Base-by-base conservation (phyloP, 2,888 invertebrate species). In the Bellardia bayeri region DNA sequence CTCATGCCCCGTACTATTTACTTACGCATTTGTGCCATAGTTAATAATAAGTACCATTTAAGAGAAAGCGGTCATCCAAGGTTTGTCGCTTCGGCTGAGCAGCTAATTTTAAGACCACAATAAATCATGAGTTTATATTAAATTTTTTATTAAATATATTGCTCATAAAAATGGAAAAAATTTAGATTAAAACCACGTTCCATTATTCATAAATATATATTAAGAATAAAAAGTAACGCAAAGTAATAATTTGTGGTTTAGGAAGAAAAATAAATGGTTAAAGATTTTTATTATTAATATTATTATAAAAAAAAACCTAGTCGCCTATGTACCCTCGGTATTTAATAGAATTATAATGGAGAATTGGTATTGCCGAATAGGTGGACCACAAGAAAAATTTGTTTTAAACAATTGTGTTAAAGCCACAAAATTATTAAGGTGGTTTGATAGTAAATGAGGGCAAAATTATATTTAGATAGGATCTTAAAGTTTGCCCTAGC, bases 131-230 rank as follows among this genome's bases (percentile, higher is more conserved):
- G 71, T 40, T 40, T 58, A 42, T 45, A 68, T 56, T 64, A 56
- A 80, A 75, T 63, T 23, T 23, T 64, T 45, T 33, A 71, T 56
- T 56, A 56, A 75, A 69, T 45, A 11, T 23, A 80, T 83, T 82
- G 79, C 86, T 79, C 82, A 86, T 72, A 51, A 45, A 58, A 58
- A 64, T 78, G 78, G 63, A 74, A 82, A 37, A 37, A 33, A n/a
- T 11, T 49, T 58, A 33, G 16, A 16, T 49, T 14, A 54, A 76
- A 83, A 83, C 83, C 83, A 40, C 83, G 37, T 71, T 64, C 13
- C 49, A 49, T 83, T 83, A 83, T 83, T 83, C 78, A 83, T 78
- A 64, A 51, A 49, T n/a, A 51, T 76, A 61, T 61, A 61, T 61
- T 51, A 69, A 82, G 37, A 71, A 69, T 4, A 74, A 61, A 51